A percentile compares a stretch with the other conserved stretches of the same genome.
phyloP scores from a whole-genome alignment of 2,888 invertebrate species.

The Morinoia aosen region DNA sequence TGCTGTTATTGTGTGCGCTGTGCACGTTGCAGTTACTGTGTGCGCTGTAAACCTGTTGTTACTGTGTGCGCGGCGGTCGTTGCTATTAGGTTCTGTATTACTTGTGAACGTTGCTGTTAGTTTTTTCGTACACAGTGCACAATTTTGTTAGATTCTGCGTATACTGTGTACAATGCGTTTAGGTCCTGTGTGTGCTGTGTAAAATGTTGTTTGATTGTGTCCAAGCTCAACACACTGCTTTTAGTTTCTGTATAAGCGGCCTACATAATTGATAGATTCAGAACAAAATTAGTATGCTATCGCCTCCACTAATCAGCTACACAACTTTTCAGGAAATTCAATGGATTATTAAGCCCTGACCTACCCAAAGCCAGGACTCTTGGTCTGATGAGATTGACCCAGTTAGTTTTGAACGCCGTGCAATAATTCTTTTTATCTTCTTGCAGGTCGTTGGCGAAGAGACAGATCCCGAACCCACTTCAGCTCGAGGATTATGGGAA shows the following conservation, averaged over 20 bases:
- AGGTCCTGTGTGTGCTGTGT: neutral
- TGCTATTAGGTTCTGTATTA: too few relatives aligned
- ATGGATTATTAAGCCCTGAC: neutral
- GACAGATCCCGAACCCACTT: neutral
- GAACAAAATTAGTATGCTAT: neutral
- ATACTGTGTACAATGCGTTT: neutral
- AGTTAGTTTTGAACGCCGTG: neutral
- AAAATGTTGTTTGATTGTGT: neutral
- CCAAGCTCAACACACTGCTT: neutral
- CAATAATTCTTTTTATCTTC: neutral
- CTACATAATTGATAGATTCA: neutral
- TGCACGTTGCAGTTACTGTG: too few relatives aligned
- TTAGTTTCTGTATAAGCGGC: neutral
- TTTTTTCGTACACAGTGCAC: neutral
- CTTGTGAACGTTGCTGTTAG: too few relatives aligned
- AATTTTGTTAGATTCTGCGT: neutral
- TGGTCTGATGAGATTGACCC: neutral
- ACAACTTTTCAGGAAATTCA: neutral
- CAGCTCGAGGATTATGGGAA: conserved; percentile 59
- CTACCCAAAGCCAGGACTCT: neutral
- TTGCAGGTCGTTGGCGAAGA: neutral
- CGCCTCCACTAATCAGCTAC: neutral
- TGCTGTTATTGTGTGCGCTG: too few relatives aligned
- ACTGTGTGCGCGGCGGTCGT: too few relatives aligned
- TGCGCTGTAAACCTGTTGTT: too few relatives aligned